These are phyloP conservation scores for Nomada hirtipes DNA, from an alignment of 2,888 invertebrate genomes.

Conservation along the genomic window DNA sequence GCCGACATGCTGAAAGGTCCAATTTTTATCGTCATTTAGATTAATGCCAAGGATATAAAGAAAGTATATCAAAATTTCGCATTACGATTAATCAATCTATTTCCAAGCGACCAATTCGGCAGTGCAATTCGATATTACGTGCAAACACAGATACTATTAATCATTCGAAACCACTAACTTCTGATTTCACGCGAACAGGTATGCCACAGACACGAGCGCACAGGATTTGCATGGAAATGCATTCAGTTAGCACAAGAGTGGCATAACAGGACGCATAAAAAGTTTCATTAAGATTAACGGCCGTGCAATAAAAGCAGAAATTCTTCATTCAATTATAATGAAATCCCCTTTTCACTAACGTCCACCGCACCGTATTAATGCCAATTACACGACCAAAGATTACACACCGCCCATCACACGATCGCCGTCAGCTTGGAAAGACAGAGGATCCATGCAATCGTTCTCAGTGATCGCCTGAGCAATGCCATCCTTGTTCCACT, in stretches of 20 bases:
- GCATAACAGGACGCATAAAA: background rate
- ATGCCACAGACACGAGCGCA: background rate
- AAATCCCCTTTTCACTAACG: background rate
- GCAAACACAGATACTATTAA: background rate
- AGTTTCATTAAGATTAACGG: conserved; percentile 22
- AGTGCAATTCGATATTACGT: no score
- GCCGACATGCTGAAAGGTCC: background rate
- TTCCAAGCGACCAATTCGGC: no score
- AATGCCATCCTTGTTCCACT: conserved; percentile 39
- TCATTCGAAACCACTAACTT: background rate
- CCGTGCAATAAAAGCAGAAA: background rate
- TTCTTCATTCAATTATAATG: background rate
- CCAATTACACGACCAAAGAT: background rate
- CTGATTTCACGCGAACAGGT: no score
- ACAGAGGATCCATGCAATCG: conserved; percentile 8
- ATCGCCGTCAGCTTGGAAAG: conserved; percentile 2
- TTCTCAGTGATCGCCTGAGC: conserved; percentile 3
- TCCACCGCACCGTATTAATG: background rate
- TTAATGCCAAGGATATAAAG: background rate
- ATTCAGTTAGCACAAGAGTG: background rate
- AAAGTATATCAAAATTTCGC: no score
- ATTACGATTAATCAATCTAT: no score
- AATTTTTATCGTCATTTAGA: background rate
- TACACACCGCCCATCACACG: background rate
- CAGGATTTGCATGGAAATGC: background rate